Evolutionary conservation across 2,888 invertebrate genomes (phyloP), one percentile per base, ranked within the genome.

Genomic region (Bugulina stolonifera): DNA sequence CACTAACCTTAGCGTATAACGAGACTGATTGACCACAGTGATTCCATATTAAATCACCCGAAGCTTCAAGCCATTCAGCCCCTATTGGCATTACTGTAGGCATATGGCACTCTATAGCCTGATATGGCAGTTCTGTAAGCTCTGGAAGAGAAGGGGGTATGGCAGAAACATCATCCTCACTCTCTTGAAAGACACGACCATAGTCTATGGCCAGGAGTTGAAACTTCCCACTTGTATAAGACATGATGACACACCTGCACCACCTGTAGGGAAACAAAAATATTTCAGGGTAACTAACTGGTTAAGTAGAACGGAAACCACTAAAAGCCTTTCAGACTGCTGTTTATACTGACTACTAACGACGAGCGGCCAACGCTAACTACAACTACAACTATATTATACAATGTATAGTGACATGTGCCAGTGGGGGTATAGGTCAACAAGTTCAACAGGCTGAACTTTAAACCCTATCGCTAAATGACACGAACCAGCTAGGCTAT

Each of bases 121-220:
- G 64, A 32, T 64, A 64, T 32, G 64, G 34, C 18, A 64, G 32
- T 14, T 32, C 25, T 14, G 1, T 32, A 5, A 64, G 32, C 22
- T 64, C 64, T 29, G 22, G 25, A 14, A 27, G 64, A 29, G 10
- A 25, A 10, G 64, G 32, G 64, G 64, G 64, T 64, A 32, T 14
- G 5, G 25, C 27, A 64, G 32, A 64, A 14, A 64, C 64, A 5
- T 64, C 32, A 5, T 1, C 27, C 10, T 29, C 32, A 18, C 14
- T 14, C 32, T 22, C 32, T 10, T 27, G 10, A 34, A 64, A 64
- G 29, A 64, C 3, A 5, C 2, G 32, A 27, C 64, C 64, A 64
- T 64, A 64, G 64, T 64, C 64, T 64, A 64, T 32, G 64, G 64
- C 25, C 5, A 64, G 5, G 29, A 64, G n/a, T n/a, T 64, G 64